phyloP scores from a whole-genome alignment of 2,113 vertebrate species.

The Lamprotornis superbus region DNA sequence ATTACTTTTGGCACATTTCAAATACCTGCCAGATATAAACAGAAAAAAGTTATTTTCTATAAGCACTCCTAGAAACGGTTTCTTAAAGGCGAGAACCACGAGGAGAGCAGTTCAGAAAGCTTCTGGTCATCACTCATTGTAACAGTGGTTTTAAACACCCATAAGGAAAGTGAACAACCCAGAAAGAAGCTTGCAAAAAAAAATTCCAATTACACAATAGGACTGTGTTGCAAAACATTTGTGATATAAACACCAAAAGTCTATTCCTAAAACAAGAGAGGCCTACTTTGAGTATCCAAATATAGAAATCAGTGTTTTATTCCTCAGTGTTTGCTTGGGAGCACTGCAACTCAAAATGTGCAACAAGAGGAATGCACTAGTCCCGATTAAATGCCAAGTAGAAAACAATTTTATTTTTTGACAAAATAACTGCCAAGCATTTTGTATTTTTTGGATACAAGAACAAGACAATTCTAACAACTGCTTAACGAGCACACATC shows the following conservation, averaged over 20 bases:
- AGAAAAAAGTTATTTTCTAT: not conserved
- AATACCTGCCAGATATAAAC: not conserved
- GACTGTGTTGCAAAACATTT: not conserved
- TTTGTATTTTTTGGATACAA: not conserved
- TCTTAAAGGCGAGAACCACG: not conserved
- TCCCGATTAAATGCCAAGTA: rapidly evolving
- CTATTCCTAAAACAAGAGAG: not conserved
- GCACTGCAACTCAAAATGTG: rapidly evolving
- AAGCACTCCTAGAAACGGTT: rapidly evolving
- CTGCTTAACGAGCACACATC: no score
- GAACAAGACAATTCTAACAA: not conserved
- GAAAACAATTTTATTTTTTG: not conserved
- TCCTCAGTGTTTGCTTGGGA: not conserved
- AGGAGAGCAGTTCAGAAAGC: not conserved
- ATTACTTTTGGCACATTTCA: not conserved
- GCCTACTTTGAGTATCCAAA: not conserved
- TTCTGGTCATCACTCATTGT: not conserved
- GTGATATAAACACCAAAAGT: not conserved
- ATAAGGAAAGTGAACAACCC: not conserved
- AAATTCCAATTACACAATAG: not conserved
- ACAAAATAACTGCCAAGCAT: not conserved
- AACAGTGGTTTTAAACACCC: not conserved
- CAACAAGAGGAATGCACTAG: rapidly evolving
- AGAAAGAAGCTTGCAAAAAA: not conserved
- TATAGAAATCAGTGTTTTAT: not conserved